These are phyloP conservation scores for Osmoderma eremita DNA, from an alignment of 2,888 invertebrate genomes.

Conservation along the genomic window DNA sequence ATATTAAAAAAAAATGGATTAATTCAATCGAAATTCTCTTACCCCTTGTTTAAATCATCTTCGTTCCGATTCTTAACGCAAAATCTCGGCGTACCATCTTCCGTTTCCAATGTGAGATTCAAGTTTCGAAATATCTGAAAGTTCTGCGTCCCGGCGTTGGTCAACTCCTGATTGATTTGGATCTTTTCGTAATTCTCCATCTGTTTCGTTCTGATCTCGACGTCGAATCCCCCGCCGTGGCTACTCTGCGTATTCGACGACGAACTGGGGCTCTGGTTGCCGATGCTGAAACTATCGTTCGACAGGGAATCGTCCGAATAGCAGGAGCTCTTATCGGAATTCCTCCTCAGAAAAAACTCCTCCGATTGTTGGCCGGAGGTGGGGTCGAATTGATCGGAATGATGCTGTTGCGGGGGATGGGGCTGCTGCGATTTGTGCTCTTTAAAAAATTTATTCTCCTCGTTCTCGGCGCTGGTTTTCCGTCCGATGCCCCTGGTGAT, in stretches of 20 bases:
- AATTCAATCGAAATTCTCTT: neutral
- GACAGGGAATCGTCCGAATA: slow-evolving; percentile 80
- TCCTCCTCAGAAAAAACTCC: slow-evolving; percentile 69
- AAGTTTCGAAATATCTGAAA: slow-evolving; percentile 60
- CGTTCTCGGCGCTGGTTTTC: slow-evolving; percentile 74
- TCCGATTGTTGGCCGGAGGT: slow-evolving; percentile 49
- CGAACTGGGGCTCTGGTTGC: slow-evolving; percentile 62
- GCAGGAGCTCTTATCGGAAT: slow-evolving; percentile 76
- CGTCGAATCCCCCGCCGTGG: slow-evolving; percentile 55
- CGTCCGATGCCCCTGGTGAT: slow-evolving; percentile 76
- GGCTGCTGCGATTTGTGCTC: slow-evolving; percentile 25
- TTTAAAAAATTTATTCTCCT: slow-evolving; percentile 48
- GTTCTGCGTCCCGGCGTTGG: slow-evolving; percentile 55
- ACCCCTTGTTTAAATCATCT: slow-evolving; percentile 36
- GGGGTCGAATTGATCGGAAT: slow-evolving; percentile 39
- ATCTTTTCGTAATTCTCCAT: slow-evolving; percentile 56
- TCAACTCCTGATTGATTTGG: slow-evolving; percentile 58
- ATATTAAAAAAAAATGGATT: neutral
- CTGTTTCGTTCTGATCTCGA: slow-evolving; percentile 56
- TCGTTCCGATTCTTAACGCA: slow-evolving; percentile 19
- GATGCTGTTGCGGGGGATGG: slow-evolving; percentile 24
- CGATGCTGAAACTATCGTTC: slow-evolving; percentile 67
- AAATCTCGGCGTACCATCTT: slow-evolving; percentile 41
- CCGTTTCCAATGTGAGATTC: slow-evolving; percentile 49
- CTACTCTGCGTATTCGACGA: slow-evolving; percentile 61